Evolutionary conservation across 2,797 vertebrate species (phyloP).

Genomic region (Spatula clypeata): DNA sequence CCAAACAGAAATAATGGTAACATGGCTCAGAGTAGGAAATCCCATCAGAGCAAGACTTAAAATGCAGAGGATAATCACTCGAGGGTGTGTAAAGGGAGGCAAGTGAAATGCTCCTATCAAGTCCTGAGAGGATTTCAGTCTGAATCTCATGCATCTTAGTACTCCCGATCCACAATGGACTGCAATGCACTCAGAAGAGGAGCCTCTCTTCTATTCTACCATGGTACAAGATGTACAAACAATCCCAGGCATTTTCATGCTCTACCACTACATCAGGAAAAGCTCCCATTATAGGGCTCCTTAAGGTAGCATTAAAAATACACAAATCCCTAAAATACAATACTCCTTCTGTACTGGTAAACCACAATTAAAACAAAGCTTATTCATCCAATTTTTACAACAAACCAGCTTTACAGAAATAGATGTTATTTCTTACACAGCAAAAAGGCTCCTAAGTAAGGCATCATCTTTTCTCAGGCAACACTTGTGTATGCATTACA

Average conservation of each 20-base stretch:
- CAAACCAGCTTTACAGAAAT: not conserved
- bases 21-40: not conserved
- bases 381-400: not conserved
- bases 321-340: not conserved
- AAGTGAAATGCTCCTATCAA: not conserved
- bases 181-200: not conserved
- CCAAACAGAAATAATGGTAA: not conserved
- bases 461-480: not conserved
- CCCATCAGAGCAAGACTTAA: not conserved
- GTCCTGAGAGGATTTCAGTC: not conserved
- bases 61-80: not conserved
- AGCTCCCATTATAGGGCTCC: not conserved
- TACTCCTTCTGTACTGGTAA: not conserved
- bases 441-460: not conserved
- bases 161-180: not conserved
- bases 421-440: not conserved
- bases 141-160: accelerated
- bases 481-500: not conserved
- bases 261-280: not conserved
- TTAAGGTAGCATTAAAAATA: constrained; percentile 15
- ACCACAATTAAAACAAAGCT: not conserved
- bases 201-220: not conserved
- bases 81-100: not conserved
- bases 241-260: not conserved
- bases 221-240: not conserved